phyloP scores from a whole-genome alignment of 2,113 vertebrate species.

The Haemorhous mexicanus region DNA sequence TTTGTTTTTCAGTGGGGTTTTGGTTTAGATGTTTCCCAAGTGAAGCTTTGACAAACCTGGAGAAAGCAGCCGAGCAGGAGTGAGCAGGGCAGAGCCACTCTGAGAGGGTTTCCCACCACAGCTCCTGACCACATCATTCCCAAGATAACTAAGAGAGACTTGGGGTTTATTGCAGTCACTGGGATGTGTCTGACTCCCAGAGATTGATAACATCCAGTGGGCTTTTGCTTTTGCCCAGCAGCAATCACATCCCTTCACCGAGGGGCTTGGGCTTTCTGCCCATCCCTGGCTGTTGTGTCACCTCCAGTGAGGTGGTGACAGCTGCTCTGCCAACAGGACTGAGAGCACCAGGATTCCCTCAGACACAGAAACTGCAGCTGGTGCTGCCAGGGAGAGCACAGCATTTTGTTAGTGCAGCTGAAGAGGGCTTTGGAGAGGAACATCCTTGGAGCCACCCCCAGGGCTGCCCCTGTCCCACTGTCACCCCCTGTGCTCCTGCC shows the following conservation, averaged over 20 bases:
- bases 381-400: accelerated
- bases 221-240: not conserved
- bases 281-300: not conserved
- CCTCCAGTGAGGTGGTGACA: not conserved
- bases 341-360: not conserved
- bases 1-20: not conserved
- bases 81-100: not conserved
- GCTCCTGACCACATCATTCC: not conserved
- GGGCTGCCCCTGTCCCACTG: not conserved
- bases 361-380: not conserved
- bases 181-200: slow-evolving; percentile 1
- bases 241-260: not conserved
- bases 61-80: not conserved
- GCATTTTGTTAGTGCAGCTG: not conserved
- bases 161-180: slow-evolving; percentile 29
- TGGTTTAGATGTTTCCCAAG: not conserved
- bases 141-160: not conserved
- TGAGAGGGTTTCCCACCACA: not conserved
- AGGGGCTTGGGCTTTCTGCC: too few species aligned
- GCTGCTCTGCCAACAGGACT: not conserved
- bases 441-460: not conserved
- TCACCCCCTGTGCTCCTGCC: not conserved
- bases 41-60: not conserved
- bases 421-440: not conserved
- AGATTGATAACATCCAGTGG: slow-evolving; percentile 28